Base-by-base conservation (phyloP, 1,140 invertebrate genomes). In the Trissolcus basalis region DNA sequence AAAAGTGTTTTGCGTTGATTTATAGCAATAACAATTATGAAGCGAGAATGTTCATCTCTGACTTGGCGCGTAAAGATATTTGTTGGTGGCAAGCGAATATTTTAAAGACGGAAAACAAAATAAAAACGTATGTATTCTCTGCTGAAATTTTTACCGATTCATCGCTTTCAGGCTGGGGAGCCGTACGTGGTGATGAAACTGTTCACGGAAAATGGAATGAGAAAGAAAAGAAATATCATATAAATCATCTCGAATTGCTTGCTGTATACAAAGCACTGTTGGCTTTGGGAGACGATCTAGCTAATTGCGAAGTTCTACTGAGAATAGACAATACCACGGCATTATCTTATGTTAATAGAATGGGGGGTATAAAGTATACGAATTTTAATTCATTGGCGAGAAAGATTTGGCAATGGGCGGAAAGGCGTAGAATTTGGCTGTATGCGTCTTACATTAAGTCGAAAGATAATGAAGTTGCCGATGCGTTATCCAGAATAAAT, bases 331-430 rank as follows among this genome's bases (percentile, higher is more conserved):
- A 83, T 67, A 83, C 75, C 0, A 82, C 81, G 0, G 80, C 80
- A 6, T 54, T 82, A 19, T 35, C 72, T 11, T 78, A 70, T 53
- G 55, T 79, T 1, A 81, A 81, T 43, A 39, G 59, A 44, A 80
- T 82, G 81, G 80, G 78, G 0, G 72, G 80, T 50, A 51, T 80
- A 14, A 77, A 72, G 45, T 79, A 65, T 12, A 3, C 32, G 2
- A 0, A 56, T 1, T 72, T 27, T 33, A 64, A 72, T 45, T n/a
- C 0, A 0, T 54, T 61, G 10, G 11, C 56, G 13, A 60, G 14
- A 51, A 13, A 78, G 36, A 72, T 84, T 33, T 82, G 79, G 80
- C 55, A 80, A 54, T 82, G 74, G 74, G 77, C 74, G 41, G 81
- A 81, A 49, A 12, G 64, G 11, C 32, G 78, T 8, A 36, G 74